Evolutionary conservation across 1,140 invertebrate species (phyloP).

Genomic region (Alviniconcha marisindica): DNA sequence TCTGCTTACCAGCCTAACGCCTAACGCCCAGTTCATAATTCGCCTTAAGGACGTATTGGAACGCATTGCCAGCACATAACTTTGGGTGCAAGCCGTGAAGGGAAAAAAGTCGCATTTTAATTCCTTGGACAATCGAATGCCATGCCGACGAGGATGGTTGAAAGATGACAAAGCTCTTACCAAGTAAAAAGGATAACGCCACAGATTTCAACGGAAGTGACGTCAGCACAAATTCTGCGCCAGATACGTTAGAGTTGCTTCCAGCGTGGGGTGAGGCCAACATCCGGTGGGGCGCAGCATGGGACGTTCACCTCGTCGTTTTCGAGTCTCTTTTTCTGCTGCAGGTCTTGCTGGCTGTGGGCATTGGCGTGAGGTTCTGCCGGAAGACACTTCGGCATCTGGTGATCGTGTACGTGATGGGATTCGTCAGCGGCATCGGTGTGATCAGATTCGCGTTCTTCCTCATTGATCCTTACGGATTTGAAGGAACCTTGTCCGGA

Average conservation of each 20-base stretch:
- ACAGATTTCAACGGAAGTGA: conserved; percentile 4
- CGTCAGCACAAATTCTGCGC: neutral
- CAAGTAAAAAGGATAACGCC: too few relatives aligned
- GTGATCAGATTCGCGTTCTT: neutral
- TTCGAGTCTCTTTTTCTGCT: neutral
- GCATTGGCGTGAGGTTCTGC: neutral
- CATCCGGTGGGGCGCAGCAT: neutral
- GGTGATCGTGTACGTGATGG: neutral
- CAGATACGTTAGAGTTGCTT: neutral
- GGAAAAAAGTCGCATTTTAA: too few relatives aligned
- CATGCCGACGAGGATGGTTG: too few relatives aligned
- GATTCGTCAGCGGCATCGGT: neutral
- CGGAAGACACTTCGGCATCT: neutral
- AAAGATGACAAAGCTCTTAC: too few relatives aligned
- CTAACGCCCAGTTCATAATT: too few relatives aligned
- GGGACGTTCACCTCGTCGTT: neutral
- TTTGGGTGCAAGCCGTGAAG: too few relatives aligned
- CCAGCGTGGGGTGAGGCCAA: neutral
- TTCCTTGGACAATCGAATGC: too few relatives aligned
- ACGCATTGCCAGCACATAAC: too few relatives aligned
- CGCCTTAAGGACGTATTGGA: too few relatives aligned
- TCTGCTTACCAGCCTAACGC: too few relatives aligned
- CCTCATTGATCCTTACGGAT: conserved; percentile 19
- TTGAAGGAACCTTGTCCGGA: neutral
- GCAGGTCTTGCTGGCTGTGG: neutral